Evolutionary conservation across 1,140 invertebrate genomes (phyloP).

Genomic region (Trichomalopsis sarcophagae): DNA sequence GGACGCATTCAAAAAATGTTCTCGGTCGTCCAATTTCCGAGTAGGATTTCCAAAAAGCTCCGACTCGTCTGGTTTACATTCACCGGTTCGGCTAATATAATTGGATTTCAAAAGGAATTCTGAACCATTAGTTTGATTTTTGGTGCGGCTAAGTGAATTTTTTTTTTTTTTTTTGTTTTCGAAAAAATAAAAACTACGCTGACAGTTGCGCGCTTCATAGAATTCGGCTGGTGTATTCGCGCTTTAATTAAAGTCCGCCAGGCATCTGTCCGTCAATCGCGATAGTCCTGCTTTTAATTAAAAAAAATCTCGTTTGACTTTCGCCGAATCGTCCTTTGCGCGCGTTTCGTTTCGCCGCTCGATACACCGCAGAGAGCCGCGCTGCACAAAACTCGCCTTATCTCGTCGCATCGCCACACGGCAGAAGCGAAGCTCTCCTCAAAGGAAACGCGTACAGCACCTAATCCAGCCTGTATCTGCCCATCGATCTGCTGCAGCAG

Average conservation of each 20-base stretch:
- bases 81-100: neutral
- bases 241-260: neutral
- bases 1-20: neutral
- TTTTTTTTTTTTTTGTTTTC: too few relatives aligned
- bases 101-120: neutral
- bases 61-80: too few relatives aligned
- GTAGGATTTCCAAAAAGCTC: neutral
- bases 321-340: neutral
- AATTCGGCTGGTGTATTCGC: neutral
- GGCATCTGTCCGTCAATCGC: neutral
- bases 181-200: neutral
- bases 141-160: too few relatives aligned
- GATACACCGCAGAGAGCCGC: too few relatives aligned
- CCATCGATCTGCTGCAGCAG: neutral
- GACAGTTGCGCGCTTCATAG: neutral
- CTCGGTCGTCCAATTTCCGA: neutral
- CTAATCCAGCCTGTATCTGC: neutral
- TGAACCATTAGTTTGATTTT: neutral
- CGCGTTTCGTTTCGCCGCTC: neutral
- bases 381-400: conserved; percentile 1
- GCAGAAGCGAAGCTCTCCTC: neutral
- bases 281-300: neutral
- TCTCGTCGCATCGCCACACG: neutral
- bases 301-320: neutral
- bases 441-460: neutral